Evolutionary conservation across 2,113 vertebrate genomes (phyloP).

Genomic region (Monarcha castaneiventris): DNA sequence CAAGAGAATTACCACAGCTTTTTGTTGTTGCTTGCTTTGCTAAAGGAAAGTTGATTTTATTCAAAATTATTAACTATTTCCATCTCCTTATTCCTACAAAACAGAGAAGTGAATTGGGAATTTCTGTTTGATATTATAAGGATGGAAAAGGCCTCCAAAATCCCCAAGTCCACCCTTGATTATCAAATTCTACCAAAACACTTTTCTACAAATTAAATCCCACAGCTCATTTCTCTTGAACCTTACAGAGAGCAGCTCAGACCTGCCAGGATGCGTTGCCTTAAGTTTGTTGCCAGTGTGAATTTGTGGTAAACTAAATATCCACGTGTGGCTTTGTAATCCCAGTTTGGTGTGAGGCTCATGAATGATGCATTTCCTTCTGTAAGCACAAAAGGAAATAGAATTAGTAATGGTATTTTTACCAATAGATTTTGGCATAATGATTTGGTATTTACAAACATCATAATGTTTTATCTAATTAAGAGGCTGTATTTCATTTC

Average conservation of each 20-base stretch:
- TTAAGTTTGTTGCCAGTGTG: neutral
- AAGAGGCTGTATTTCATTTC: rapidly evolving
- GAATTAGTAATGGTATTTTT: neutral
- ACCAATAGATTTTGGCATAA: neutral
- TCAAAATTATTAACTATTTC: constrained; percentile 22
- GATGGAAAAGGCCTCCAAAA: neutral
- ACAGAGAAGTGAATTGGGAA: neutral
- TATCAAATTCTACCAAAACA: neutral
- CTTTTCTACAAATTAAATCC: neutral
- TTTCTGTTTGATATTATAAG: neutral
- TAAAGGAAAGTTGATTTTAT: neutral
- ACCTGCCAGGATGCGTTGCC: neutral
- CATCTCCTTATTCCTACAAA: neutral
- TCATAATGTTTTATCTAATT: neutral
- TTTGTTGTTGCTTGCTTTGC: neutral
- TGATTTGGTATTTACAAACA: neutral
- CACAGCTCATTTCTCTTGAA: neutral
- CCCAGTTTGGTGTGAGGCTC: neutral
- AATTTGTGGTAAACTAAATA: neutral
- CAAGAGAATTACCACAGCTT: neutral
- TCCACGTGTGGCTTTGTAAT: neutral
- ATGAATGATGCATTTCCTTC: neutral
- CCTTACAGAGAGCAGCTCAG: neutral
- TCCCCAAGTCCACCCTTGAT: neutral
- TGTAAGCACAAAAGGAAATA: neutral